These are phyloP conservation scores for Craniophora ligustri DNA, from an alignment of 2,888 invertebrate genomes.

Conservation along the genomic window DNA sequence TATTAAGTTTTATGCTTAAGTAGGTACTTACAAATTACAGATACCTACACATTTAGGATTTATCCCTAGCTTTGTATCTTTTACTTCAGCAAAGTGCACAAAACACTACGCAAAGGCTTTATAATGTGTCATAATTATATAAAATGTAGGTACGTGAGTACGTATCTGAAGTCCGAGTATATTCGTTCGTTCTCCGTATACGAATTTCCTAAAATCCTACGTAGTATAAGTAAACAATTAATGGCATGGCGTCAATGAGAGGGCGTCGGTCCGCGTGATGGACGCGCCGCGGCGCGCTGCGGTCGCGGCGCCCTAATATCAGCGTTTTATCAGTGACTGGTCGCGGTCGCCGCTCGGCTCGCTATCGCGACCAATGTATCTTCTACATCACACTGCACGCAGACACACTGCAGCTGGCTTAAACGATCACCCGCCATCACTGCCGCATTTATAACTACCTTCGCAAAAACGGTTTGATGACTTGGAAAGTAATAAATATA, in stretches of 20 bases:
- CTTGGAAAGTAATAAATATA: not conserved
- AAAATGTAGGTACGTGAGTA: too few species aligned
- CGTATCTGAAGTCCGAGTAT: too few species aligned
- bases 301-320: constrained; percentile 80
- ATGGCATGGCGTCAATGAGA: constrained; percentile 55
- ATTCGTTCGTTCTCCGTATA: constrained; percentile 1
- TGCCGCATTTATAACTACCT: constrained; percentile 15
- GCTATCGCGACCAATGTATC: constrained; percentile 40
- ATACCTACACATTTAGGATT: too few species aligned
- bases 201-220: constrained; percentile 15
- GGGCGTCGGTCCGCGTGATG: constrained; percentile 68
- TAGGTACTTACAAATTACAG: too few species aligned
- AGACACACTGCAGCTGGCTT: constrained; percentile 42
- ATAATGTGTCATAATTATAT: too few species aligned
- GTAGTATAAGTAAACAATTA: constrained; percentile 57
- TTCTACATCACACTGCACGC: constrained; percentile 36
- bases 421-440: constrained; percentile 41
- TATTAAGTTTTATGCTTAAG: too few species aligned
- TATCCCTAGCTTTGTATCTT: too few species aligned
- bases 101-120: too few species aligned
- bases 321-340: constrained; percentile 82
- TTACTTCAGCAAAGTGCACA: too few species aligned
- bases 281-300: constrained; percentile 68
- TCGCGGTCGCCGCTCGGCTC: constrained; percentile 60
- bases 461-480: not conserved